Base-by-base conservation (phyloP, 2,888 invertebrate genomes). In the Acronicta leporina region DNA sequence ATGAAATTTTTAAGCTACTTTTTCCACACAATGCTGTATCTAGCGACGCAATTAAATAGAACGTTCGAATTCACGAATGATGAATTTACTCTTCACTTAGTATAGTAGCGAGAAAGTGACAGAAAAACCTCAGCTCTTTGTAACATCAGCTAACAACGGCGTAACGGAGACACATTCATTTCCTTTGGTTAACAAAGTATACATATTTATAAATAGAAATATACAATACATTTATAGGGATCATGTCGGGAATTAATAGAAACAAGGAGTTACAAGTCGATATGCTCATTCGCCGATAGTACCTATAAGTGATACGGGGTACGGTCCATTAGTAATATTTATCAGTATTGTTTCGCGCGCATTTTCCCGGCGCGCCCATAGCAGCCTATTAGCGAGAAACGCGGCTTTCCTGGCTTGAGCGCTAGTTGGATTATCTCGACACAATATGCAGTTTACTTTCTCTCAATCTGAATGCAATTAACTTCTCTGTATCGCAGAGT, bases 371-470 rank as follows among this genome's bases (percentile, higher is more conserved):
- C 38, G 41, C n/a, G 63, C 51, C 25, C 46, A 10, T 49, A 43
- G 43, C 38, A 40, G 25, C 27, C 60, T 56, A 63, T 70, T 70
- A 59, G 48, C 30, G 41, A 15, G 38, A 30, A 45, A 45, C 44
- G 45, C 48, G 40, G 14, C 49, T 55, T 38, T 30, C 13, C 50
- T 20, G 52, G 20, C 38, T 25, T 45, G 41, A 35, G 38, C 59
- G 16, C 54, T 58, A 50, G 40, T 59, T 51, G 45, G 58, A 66
- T 64, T 52, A 63, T 15, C 63, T 43, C 16, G 48, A 61, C 61
- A 68, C 60, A 74, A 61, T 59, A 72, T 68, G 58, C 68, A 74
- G 64, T 72, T 66, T 69, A 58, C 47, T 62, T 62, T 53, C 63
- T 63, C 62, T 63, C 60, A 54, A 63, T 64, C 53, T 69, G 43